These are phyloP conservation scores for Apoda limacodes DNA, from an alignment of 2,888 invertebrate genomes.

Conservation along the genomic window DNA sequence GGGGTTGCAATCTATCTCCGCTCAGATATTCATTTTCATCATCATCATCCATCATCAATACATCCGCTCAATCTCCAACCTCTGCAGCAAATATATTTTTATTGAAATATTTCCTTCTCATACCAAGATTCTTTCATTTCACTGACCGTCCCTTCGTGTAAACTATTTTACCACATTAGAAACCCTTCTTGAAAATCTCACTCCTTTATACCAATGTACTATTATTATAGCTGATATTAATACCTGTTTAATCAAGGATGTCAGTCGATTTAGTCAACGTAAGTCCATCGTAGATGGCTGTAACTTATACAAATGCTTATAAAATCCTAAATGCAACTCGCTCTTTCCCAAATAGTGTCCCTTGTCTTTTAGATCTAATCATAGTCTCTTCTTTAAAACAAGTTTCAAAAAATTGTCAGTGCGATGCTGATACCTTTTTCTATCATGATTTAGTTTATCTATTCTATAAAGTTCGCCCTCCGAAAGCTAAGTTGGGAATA, in stretches of 20 bases:
- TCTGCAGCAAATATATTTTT: constrained; percentile 4
- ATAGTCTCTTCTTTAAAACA: constrained; percentile 8
- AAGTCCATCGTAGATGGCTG: constrained; percentile 5
- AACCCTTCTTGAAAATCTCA: not conserved
- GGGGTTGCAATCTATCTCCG: constrained; percentile 11
- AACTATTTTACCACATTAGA: constrained; percentile 11
- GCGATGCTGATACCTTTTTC: constrained; percentile 7
- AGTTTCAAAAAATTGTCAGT: constrained; percentile 11
- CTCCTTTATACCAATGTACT: constrained; percentile 3
- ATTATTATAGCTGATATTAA: constrained; percentile 15
- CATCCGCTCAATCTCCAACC: constrained; percentile 1
- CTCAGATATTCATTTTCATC: constrained; percentile 2
- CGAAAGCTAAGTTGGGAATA: constrained; percentile 5
- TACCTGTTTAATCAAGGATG: constrained; percentile 9
- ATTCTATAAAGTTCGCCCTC: constrained; percentile 13
- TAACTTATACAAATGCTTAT: too few relatives aligned
- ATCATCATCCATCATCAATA: constrained; percentile 1
- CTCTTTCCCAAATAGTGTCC: constrained; percentile 4
- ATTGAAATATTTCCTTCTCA: constrained; percentile 6
- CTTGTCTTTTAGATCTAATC: constrained; percentile 12
- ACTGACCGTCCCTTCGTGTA: constrained; percentile 7
- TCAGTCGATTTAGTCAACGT: constrained; percentile 5
- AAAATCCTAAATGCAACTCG: constrained; percentile 11
- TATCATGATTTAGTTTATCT: constrained; percentile 15
- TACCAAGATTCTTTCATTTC: constrained; percentile 8